Evolutionary conservation across 2,888 invertebrate species (phyloP).

Genomic region (Polymixis flavicincta): DNA sequence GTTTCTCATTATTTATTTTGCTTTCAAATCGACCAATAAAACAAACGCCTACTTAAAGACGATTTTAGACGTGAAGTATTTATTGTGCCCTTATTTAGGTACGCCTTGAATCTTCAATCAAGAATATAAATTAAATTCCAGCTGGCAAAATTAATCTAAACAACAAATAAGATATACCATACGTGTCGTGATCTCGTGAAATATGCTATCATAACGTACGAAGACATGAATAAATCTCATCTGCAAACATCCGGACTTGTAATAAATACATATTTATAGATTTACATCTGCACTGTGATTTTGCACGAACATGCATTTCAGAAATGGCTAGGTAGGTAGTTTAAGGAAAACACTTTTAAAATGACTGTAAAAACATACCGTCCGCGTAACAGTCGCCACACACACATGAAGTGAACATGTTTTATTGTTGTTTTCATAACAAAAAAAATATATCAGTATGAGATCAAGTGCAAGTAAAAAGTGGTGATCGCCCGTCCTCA

Average conservation of each 20-base stretch:
- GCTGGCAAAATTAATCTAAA: neutral
- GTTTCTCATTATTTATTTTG: constrained; percentile 4
- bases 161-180: neutral
- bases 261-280: constrained; percentile 13
- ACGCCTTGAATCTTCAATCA: neutral
- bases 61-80: neutral
- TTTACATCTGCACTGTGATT: neutral
- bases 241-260: constrained; percentile 11
- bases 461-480: neutral
- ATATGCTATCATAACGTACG: neutral
- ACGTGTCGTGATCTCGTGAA: neutral
- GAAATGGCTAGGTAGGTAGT: neutral
- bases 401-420: neutral
- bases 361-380: neutral
- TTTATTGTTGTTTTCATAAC: neutral
- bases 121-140: neutral
- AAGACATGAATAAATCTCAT: neutral
- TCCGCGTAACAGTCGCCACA: neutral
- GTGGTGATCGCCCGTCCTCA: neutral
- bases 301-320: neutral
- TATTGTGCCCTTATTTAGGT: neutral
- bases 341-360: neutral
- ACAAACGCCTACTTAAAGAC: neutral
- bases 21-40: constrained; percentile 5
- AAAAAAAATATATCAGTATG: neutral